Evolutionary conservation across 1,140 invertebrate species (phyloP).

Genomic region (Heliothis subflexa): DNA sequence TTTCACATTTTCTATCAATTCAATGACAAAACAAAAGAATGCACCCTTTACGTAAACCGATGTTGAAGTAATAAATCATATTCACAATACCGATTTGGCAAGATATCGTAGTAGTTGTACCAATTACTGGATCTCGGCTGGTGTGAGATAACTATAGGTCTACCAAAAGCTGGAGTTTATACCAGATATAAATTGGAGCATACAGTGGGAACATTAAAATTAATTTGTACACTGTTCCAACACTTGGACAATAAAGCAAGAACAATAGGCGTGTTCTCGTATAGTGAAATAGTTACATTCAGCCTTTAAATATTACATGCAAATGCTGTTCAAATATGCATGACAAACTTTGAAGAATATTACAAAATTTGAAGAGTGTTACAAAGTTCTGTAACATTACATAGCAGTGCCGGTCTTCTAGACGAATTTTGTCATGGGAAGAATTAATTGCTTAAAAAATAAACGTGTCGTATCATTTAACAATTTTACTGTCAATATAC

Average conservation of each 20-base stretch:
- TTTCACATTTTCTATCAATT: not conserved
- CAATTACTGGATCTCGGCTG: slow-evolving; percentile 43
- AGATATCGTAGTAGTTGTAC: slow-evolving; percentile 17
- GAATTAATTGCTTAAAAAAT: not conserved
- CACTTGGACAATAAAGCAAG: not conserved
- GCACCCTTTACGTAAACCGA: slow-evolving; percentile 2
- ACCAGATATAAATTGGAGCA: not conserved
- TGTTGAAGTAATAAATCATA: slow-evolving; percentile 30
- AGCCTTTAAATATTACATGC: slow-evolving; percentile 10
- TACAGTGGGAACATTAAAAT: slow-evolving; percentile 10
- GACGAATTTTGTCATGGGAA: too few relatives aligned
- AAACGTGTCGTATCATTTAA: not conserved
- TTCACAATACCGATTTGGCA: slow-evolving; percentile 29
- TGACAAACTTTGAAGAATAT: too few relatives aligned
- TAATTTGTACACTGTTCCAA: slow-evolving; percentile 15
- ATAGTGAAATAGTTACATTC: slow-evolving; percentile 2
- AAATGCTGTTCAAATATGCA: not conserved
- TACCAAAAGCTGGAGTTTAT: not conserved
- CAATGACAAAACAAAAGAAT: not conserved
- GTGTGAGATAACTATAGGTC: not conserved
- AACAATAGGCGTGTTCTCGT: slow-evolving; percentile 16
- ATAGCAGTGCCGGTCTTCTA: too few relatives aligned
- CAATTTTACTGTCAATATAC: not conserved
- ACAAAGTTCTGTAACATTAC: too few relatives aligned
- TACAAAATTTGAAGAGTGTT: too few relatives aligned